Evolutionary conservation across 2,113 vertebrate genomes (phyloP), one percentile per base, ranked within the genome.

Genomic region (Craseonycteris thonglongyai): DNA sequence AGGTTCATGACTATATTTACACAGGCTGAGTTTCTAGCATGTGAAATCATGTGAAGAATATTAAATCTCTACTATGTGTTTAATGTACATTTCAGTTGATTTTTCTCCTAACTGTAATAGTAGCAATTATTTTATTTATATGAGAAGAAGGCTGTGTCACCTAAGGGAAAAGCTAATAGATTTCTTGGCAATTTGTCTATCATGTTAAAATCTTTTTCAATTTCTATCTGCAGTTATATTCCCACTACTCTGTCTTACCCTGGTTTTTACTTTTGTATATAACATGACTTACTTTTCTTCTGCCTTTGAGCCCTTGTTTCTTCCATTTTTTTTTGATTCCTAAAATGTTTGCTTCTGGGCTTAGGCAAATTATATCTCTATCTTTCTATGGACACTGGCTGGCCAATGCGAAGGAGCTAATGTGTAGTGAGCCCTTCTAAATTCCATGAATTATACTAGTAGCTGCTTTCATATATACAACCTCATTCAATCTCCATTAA

Each of bases 61-160:
- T 92, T 92, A 93, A 88, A 88, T 65, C 56, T 90, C 28, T 94
- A 94, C 49, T 93, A 75, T 80, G 35, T 94, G 82, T 95, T 85
- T 93, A 96, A 66, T 90, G 59, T 94, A 96, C 61, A 59, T 91
- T 96, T 88, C 40, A 59, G 45, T 95, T 95, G 54, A 54, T 81
- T 95, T 95, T 94, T 95, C 61, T 91, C 21, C 63, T 66, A 93
- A 72, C 35, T 86, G 9, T 87, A 90, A 75, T 88, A 84, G 78
- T 76, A 90, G 26, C 35, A 95, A 72, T 96, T 92, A 80, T 93
- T 96, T 95, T 95, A 84, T 95, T 92, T 94, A 54, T 96, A 42
- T 79, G 49, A 79, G 56, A 59, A 28, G 21, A 63, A 75, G 28
- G 3, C n/a, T 71, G 1, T 88, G 5, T 87, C 63, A 88, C 21